Base-by-base conservation (phyloP, 2,888 invertebrate species). In the Cancer borealis region DNA sequence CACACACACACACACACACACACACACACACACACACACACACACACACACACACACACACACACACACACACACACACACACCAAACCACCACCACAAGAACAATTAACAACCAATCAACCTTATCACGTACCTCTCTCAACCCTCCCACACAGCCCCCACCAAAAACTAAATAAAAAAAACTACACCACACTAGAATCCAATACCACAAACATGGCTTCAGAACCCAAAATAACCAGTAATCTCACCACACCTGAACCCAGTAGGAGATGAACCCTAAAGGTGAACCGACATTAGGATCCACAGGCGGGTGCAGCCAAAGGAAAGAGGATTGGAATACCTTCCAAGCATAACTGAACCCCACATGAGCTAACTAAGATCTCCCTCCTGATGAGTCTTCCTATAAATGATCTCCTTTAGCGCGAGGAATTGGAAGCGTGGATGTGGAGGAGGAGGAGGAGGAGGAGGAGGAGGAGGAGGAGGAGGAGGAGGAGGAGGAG, bases 401-500 rank as follows among this genome's bases (percentile, higher is more conserved):
- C n/a, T 21, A 21, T 66, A 66, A 21, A 21, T 66, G 66, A 66
- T n/a, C 66, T 66, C 66, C n/a, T 66, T 66, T 21, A 66, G n/a
- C 21, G n/a, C n/a, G n/a, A 66, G n/a, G 21, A 21, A 66, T n/a
- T 66, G n/a, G 66, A 54, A 39, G 39, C 30, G 14, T 14, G 54
- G 54, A 54, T 54, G 14, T 8, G 39, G 66, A 66, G 66, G n/a
- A 66, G 66, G 66, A 4, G n/a, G 66, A 66, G 66, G 66, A 66
- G n/a, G 66, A 66, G 66, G 66, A 66, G 66, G 66, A 66, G 66
- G 66, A 66, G 66, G 66, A 66, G 66, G 66, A 66, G 66, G 66
- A 66, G 66, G 66, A 66, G 66, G 66, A 66, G 66, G 66, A 66
- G 6, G 88, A 88, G 88, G 88, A 88, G 88, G 88, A 88, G 88